phyloP scores from a whole-genome alignment of 1,140 invertebrate genomes.

The Colletes gigas region DNA sequence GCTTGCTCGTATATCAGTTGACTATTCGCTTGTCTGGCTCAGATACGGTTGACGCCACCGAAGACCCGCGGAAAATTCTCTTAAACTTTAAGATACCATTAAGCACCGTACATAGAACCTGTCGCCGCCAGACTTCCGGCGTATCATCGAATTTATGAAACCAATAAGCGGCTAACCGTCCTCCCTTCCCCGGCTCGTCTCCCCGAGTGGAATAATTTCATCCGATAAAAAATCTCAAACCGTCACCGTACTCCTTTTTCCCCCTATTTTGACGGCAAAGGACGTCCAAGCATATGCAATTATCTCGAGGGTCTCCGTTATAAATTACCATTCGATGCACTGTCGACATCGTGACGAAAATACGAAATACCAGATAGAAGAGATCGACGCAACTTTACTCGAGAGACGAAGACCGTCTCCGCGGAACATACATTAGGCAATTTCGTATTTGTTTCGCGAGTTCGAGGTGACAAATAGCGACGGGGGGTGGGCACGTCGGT shows the following conservation, averaged over 20 bases:
- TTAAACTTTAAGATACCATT: constrained; percentile 68
- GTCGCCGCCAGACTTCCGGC: constrained; percentile 50
- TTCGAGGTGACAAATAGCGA: constrained; percentile 26
- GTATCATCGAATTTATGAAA: constrained; percentile 60
- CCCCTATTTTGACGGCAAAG: no score
- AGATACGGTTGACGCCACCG: constrained; percentile 61
- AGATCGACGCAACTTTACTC: no score
- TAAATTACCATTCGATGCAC: no score
- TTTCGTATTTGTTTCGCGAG: constrained; percentile 1
- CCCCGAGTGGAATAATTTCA: neutral
- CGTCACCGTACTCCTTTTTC: neutral
- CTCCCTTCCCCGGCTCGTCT: neutral
- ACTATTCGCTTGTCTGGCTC: constrained; percentile 66
- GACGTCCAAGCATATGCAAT: no score
- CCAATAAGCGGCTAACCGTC: constrained; percentile 50
- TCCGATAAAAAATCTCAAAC: constrained; percentile 9
- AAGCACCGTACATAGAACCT: constrained; percentile 55
- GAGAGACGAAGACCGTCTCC: neutral
- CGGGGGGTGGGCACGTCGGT: neutral
- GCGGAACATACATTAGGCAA: no score
- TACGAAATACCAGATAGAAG: no score
- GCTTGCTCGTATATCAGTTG: constrained; percentile 64
- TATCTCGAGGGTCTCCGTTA: no score
- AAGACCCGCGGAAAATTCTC: constrained; percentile 53
- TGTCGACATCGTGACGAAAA: no score